These are phyloP conservation scores for Laterallus jamaicensis DNA, from an alignment of 2,113 vertebrate species.

Conservation along the genomic window DNA sequence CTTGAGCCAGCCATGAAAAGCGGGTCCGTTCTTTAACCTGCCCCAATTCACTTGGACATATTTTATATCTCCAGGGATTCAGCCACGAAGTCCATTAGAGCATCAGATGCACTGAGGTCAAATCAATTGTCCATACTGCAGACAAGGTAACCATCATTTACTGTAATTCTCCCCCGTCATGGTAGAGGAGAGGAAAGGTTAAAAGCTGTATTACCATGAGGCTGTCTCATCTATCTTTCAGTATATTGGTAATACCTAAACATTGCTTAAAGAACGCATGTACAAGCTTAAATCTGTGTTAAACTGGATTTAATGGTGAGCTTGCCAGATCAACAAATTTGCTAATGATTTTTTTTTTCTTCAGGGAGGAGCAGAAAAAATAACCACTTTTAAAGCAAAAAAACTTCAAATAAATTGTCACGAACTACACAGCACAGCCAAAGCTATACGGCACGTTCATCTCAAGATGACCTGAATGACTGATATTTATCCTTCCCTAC, in stretches of 20 bases:
- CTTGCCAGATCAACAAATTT: neutral
- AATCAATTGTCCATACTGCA: conserved; percentile 84
- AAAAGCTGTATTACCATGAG: conserved; percentile 78
- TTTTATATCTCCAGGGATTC: conserved; percentile 79
- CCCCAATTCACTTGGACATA: conserved; percentile 75
- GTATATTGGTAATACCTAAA: conserved; percentile 71
- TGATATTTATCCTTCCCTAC: neutral
- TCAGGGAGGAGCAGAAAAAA: neutral
- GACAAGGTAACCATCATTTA: conserved; percentile 88
- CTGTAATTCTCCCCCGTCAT: conserved; percentile 86
- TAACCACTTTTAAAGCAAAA: neutral
- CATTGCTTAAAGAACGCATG: conserved; percentile 63
- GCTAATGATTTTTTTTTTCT: neutral
- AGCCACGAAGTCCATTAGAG: conserved; percentile 84
- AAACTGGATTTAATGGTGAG: neutral
- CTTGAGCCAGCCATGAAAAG: conserved; percentile 64
- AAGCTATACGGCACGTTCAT: neutral
- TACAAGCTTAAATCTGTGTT: conserved; percentile 13
- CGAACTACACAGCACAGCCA: neutral
- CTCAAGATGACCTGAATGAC: neutral
- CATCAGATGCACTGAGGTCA: conserved; percentile 83
- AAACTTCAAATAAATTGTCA: neutral
- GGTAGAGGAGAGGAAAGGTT: conserved; percentile 89
- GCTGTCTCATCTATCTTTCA: conserved; percentile 79
- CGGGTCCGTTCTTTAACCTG: conserved; percentile 71